phyloP scores from a whole-genome alignment of 2,113 vertebrate genomes.

The Bostrychus sinensis region DNA sequence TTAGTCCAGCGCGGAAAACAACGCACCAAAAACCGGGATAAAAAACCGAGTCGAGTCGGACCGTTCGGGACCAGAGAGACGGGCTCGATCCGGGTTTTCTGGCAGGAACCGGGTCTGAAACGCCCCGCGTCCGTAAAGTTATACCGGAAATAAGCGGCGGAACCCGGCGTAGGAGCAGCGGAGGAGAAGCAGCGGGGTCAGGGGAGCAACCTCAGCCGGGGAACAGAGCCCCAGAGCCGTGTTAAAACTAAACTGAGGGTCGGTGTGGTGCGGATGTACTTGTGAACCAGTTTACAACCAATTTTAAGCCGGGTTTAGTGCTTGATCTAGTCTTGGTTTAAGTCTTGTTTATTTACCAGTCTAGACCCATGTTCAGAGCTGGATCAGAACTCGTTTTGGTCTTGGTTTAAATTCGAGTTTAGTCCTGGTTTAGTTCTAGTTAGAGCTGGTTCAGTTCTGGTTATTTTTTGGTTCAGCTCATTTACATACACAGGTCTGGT shows the following conservation, averaged over 20 bases:
- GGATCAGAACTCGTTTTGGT: neutral
- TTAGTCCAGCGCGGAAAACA: neutral
- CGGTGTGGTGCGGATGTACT: too few species aligned
- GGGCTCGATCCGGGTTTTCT: neutral
- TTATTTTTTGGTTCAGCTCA: too few species aligned
- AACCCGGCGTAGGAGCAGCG: conserved; percentile 13
- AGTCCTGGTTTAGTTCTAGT: neutral
- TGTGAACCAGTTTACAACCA: too few species aligned
- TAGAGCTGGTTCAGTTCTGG: neutral
- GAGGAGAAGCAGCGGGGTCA: conserved; percentile 17
- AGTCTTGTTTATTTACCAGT: too few species aligned
- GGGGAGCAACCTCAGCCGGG: neutral
- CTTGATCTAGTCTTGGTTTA: too few species aligned
- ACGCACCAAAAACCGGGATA: neutral
- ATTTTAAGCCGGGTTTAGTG: too few species aligned
- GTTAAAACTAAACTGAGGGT: neutral
- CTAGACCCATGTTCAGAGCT: neutral
- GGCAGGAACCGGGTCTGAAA: neutral
- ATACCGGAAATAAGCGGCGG: conserved; percentile 20
- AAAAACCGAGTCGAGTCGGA: neutral
- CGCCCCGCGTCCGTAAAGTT: conserved; percentile 5
- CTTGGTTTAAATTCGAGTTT: neutral
- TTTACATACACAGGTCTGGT: neutral
- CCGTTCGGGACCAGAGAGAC: neutral
- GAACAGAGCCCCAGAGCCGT: neutral